Evolutionary conservation across 1,140 invertebrate species (phyloP).

Genomic region (Doryteuthis pealeii): DNA sequence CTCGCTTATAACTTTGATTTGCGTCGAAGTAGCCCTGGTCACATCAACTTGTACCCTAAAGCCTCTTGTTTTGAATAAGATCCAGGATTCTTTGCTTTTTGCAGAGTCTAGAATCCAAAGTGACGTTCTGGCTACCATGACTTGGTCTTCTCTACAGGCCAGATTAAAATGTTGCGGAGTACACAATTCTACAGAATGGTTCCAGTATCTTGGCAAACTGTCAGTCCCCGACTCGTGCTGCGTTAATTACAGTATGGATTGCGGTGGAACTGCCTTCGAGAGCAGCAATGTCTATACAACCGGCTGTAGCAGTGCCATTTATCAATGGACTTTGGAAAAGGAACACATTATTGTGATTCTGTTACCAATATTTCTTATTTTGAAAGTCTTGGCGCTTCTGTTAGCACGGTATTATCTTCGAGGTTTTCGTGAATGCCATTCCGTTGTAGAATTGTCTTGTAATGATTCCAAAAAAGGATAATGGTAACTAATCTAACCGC

Average conservation of each 20-base stretch:
- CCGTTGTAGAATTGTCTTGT: too few relatives aligned
- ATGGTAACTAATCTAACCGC: too few relatives aligned
- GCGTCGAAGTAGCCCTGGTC: too few relatives aligned
- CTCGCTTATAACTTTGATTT: too few relatives aligned
- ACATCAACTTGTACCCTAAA: too few relatives aligned
- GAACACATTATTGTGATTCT: neutral
- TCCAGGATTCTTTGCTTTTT: too few relatives aligned
- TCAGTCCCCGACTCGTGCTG: neutral
- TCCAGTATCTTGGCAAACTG: neutral
- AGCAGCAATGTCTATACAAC: neutral
- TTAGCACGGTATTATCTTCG: neutral
- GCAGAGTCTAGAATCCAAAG: too few relatives aligned
- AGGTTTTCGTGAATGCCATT: too few relatives aligned
- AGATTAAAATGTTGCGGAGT: neutral
- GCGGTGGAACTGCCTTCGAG: neutral
- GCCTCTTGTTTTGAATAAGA: too few relatives aligned
- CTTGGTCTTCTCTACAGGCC: neutral
- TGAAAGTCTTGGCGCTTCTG: neutral
- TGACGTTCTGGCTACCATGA: too few relatives aligned
- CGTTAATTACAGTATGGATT: neutral
- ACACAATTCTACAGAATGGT: neutral
- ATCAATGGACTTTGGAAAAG: neutral
- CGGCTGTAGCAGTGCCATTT: neutral
- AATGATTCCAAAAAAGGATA: too few relatives aligned
- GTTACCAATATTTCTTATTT: neutral